phyloP scores from a whole-genome alignment of 2,888 invertebrate species.

The Thereva nobilitata region DNA sequence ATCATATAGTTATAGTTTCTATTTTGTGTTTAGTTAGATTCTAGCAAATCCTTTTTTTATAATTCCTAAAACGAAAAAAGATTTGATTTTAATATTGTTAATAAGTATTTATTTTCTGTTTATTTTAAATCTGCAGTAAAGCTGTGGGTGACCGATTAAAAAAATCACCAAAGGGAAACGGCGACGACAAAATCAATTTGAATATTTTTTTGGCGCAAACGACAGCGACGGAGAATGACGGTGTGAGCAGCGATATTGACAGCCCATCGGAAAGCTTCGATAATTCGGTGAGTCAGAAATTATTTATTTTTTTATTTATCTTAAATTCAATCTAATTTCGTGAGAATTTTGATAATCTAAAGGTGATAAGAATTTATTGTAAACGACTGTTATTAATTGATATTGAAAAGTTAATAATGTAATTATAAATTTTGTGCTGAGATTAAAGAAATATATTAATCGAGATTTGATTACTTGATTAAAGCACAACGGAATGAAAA shows the following conservation, averaged over 20 bases:
- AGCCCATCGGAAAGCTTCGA: slow-evolving; percentile 47
- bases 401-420: too few species aligned
- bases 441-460: too few species aligned
- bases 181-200: slow-evolving; percentile 63
- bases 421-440: too few species aligned
- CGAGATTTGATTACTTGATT: too few species aligned
- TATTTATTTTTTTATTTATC: not conserved
- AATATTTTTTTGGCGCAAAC: slow-evolving; percentile 65
- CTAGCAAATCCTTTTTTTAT: not conserved
- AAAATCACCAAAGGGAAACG: slow-evolving; percentile 58
- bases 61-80: not conserved
- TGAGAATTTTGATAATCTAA: not conserved
- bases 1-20: too few species aligned
- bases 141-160: slow-evolving; percentile 60
- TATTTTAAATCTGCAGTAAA: slow-evolving; percentile 52
- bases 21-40: too few species aligned
- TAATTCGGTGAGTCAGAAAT: slow-evolving; percentile 35
- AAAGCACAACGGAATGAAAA: too few species aligned
- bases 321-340: not conserved
- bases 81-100: not conserved
- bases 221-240: slow-evolving; percentile 51
- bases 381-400: too few species aligned
- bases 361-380: too few species aligned
- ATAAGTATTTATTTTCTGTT: not conserved
- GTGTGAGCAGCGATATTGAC: slow-evolving; percentile 48